Conservation (phyloP, 2,888 invertebrate genomes). For the Entomobrya proxima region DNA sequence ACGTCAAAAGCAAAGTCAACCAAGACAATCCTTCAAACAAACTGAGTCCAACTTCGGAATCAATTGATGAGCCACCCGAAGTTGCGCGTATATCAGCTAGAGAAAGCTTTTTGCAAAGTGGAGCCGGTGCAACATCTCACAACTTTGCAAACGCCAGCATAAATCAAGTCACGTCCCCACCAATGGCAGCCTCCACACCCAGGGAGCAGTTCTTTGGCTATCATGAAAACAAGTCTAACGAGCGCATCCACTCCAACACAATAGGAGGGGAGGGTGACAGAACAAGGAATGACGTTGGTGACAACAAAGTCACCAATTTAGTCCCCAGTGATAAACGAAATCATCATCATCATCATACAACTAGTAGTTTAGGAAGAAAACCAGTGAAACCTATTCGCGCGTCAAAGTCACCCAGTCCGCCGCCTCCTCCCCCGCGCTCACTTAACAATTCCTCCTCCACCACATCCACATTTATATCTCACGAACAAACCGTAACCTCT, state of each 20-base stretch:
- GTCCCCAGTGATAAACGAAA: slow-evolving; percentile 45
- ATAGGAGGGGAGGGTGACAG: not conserved
- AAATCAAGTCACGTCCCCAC: slow-evolving; percentile 23
- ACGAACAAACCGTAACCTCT: slow-evolving; percentile 61
- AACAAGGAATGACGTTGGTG: not conserved
- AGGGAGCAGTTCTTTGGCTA: slow-evolving; percentile 12
- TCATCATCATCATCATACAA: slow-evolving; percentile 7
- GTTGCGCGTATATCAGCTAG: slow-evolving; percentile 23
- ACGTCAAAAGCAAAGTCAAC: slow-evolving; percentile 41
- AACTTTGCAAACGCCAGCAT: slow-evolving; percentile 1
- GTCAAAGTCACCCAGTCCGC: slow-evolving; percentile 63
- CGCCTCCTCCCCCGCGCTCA: slow-evolving; percentile 66
- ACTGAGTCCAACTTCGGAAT: slow-evolving; percentile 55
- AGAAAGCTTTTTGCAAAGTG: slow-evolving; percentile 45
- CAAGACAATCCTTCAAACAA: slow-evolving; percentile 49
- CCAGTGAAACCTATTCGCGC: slow-evolving; percentile 54
- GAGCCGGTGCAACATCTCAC: slow-evolving; percentile 11
- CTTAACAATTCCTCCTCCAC: slow-evolving; percentile 59
- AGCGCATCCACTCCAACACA: slow-evolving; percentile 9
- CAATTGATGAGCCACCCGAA: slow-evolving; percentile 33
- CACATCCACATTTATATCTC: slow-evolving; percentile 59
- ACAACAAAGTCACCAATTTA: slow-evolving; percentile 14
- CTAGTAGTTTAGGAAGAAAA: slow-evolving; percentile 62
- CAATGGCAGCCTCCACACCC: slow-evolving; percentile 15
- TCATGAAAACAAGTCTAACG: slow-evolving; percentile 24